Conservation (phyloP, 1,140 invertebrate species). For the Aphelinus atriplicis region DNA sequence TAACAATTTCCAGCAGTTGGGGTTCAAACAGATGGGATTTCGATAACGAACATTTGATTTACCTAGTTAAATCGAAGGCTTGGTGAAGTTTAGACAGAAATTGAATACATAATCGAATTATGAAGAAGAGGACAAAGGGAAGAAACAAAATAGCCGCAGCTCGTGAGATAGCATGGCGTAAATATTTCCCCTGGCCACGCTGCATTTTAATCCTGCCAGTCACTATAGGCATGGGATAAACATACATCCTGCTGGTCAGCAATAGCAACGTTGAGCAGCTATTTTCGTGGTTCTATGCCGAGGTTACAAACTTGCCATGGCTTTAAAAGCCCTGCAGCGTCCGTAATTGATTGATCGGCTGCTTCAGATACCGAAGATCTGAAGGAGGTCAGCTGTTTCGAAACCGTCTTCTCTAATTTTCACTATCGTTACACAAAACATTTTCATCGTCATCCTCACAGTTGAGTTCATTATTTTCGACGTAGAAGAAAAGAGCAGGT, state of each 20-base stretch:
- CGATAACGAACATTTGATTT: not conserved
- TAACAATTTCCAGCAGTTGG: not conserved
- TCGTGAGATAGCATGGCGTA: constrained; percentile 1
- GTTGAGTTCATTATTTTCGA: too few species aligned
- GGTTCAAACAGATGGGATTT: too few species aligned
- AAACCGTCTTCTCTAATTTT: constrained; percentile 15
- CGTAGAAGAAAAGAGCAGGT: too few species aligned
- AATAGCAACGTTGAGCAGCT: constrained; percentile 46
- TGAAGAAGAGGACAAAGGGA: constrained; percentile 27
- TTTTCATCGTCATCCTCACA: too few species aligned
- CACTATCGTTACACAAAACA: too few species aligned
- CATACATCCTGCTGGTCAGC: too few species aligned
- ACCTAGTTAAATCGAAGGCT: not conserved
- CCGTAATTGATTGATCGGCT: constrained; percentile 58
- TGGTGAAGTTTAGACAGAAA: constrained; percentile 47
- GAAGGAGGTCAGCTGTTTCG: constrained; percentile 37
- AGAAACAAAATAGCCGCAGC: not conserved
- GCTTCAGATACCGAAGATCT: constrained; percentile 47
- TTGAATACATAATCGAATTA: constrained; percentile 57
- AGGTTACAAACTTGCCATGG: not conserved
- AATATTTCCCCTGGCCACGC: constrained; percentile 1
- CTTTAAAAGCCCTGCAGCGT: constrained; percentile 6
- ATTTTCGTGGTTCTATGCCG: constrained; percentile 45
- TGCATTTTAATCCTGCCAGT: constrained; percentile 49
- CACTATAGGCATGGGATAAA: constrained; percentile 37